A percentile compares a stretch with the other conserved stretches of the same genome.
phyloP scores from a whole-genome alignment of 2,113 vertebrate species.

The Polypterus senegalus region DNA sequence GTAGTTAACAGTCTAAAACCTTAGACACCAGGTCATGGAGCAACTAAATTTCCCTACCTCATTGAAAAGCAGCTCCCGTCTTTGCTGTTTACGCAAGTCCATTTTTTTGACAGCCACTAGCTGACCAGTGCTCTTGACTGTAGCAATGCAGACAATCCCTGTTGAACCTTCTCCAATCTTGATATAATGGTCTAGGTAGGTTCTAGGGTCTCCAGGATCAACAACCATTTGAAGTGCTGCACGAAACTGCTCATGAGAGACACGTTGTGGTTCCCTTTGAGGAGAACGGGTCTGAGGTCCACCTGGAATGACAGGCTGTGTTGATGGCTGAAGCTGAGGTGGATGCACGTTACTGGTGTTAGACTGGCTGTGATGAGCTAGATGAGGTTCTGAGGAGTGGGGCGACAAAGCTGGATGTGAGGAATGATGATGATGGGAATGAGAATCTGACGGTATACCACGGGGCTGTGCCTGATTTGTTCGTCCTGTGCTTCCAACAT shows the following conservation, averaged over 20 bases:
- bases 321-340: background rate
- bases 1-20: no score
- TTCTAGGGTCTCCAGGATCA: conserved; percentile 73
- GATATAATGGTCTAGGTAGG: conserved; percentile 87
- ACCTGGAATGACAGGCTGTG: background rate
- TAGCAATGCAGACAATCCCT: conserved; percentile 83
- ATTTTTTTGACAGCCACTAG: conserved; percentile 92
- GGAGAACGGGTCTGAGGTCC: conserved; percentile 42
- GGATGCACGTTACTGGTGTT: conserved; percentile 18
- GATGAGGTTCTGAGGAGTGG: conserved; percentile 19
- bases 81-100: conserved; percentile 87
- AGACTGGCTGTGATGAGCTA: conserved; percentile 22
- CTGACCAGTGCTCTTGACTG: conserved; percentile 66
- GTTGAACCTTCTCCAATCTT: conserved; percentile 93
- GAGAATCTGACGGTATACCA: conserved; percentile 21
- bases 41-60: conserved; percentile 48
- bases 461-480: conserved; percentile 16
- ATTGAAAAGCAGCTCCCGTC: conserved; percentile 83
- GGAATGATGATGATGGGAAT: conserved; percentile 40
- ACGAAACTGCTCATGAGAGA: conserved; percentile 87
- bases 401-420: conserved; percentile 41
- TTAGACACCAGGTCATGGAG: no score
- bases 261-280: conserved; percentile 72
- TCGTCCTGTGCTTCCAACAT: background rate
- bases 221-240: conserved; percentile 86